phyloP scores from a whole-genome alignment of 2,113 vertebrate genomes.

The Motacilla alba region DNA sequence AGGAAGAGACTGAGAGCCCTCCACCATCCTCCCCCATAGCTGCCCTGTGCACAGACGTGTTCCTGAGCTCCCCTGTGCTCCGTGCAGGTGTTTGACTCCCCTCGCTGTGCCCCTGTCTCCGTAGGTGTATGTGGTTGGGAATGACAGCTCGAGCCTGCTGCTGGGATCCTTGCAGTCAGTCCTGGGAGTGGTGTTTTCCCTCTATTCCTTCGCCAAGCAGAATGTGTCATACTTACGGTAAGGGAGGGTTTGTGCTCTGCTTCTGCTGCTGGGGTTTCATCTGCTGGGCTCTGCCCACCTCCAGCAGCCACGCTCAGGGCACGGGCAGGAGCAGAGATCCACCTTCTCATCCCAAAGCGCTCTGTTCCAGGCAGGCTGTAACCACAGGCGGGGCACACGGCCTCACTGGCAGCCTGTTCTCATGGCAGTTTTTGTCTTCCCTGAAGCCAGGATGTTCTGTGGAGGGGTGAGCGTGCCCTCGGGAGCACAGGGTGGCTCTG shows the following conservation, averaged over 20 bases:
- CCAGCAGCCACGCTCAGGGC: background rate
- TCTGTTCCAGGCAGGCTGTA: background rate
- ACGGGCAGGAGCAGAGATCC: background rate
- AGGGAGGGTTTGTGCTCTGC: background rate
- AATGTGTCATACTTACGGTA: conserved; percentile 90
- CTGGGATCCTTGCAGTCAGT: conserved; percentile 75
- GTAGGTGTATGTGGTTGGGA: conserved; percentile 89
- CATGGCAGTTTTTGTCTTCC: background rate
- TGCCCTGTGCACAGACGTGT: rapidly evolving
- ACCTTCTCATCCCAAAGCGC: background rate
- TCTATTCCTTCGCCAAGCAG: conserved; percentile 89
- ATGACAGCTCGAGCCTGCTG: conserved; percentile 75
- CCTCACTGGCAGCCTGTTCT: background rate
- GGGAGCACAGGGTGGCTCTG: background rate
- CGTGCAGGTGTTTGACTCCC: background rate
- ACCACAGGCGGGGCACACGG: background rate
- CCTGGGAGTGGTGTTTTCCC: conserved; percentile 82
- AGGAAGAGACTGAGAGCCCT: background rate
- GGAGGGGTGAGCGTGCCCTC: background rate
- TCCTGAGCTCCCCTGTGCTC: background rate
- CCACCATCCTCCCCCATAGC: background rate
- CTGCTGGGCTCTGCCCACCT: background rate
- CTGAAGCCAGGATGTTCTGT: background rate
- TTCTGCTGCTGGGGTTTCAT: conserved; percentile 3
- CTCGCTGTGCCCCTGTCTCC: background rate